Percentiles rank a stretch among this genome's conserved stretches.
phyloP scores from a whole-genome alignment of 2,888 invertebrate species.

The Ceramica pisi region DNA sequence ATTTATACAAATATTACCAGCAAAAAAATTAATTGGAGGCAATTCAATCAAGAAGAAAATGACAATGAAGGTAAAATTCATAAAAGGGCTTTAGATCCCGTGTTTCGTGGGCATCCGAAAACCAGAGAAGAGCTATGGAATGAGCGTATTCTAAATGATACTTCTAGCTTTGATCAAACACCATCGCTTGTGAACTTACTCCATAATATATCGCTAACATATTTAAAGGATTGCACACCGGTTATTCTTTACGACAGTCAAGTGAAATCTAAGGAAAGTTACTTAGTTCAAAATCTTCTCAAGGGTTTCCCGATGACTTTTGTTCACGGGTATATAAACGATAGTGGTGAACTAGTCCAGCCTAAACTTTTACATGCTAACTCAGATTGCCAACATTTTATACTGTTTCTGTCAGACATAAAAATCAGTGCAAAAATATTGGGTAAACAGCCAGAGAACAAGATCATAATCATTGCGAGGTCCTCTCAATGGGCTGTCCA shows the following conservation, averaged over 20 bases:
- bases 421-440: slow-evolving; percentile 90
- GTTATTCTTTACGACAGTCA: slow-evolving; percentile 92
- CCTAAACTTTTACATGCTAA: slow-evolving; percentile 82
- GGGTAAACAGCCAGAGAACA: slow-evolving; percentile 91
- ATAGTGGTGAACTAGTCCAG: slow-evolving; percentile 85
- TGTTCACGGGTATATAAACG: slow-evolving; percentile 92
- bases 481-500: slow-evolving; percentile 94
- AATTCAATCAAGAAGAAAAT: slow-evolving; percentile 42
- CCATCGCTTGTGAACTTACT: slow-evolving; percentile 91
- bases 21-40: slow-evolving; percentile 25
- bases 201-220: slow-evolving; percentile 90
- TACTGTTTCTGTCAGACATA: slow-evolving; percentile 93
- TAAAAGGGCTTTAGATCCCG: slow-evolving; percentile 86
- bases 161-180: slow-evolving; percentile 85
- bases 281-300: slow-evolving; percentile 91
- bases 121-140: slow-evolving; percentile 90
- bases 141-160: slow-evolving; percentile 85
- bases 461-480: slow-evolving; percentile 92
- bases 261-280: slow-evolving; percentile 90
- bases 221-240: slow-evolving; percentile 92
- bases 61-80: slow-evolving; percentile 26
- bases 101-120: slow-evolving; percentile 91
- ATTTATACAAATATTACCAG: slow-evolving; percentile 7
- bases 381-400: slow-evolving; percentile 91
- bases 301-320: slow-evolving; percentile 90